Conservation (phyloP, 1,140 invertebrate species). For the Monomorium pharaonis region DNA sequence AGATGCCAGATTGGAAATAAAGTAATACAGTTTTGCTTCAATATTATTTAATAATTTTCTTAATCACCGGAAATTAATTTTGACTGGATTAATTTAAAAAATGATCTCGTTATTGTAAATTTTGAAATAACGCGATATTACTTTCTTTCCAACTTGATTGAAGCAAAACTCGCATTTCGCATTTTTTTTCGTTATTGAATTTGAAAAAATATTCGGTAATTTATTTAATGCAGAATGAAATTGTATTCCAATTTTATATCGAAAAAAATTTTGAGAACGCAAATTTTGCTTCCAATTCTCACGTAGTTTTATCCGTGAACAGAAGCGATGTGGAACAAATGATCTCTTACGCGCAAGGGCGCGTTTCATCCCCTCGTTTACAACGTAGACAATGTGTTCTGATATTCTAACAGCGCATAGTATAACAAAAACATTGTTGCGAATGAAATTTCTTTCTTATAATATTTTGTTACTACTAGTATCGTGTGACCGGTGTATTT, state of each 20-base stretch:
- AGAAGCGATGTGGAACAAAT: constrained; percentile 18
- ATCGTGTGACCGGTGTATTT: constrained; percentile 68
- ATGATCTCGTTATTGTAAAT: not conserved
- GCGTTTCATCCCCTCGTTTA: constrained; percentile 18
- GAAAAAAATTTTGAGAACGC: not conserved
- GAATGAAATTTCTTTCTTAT: constrained; percentile 52
- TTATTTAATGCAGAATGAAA: constrained; percentile 14
- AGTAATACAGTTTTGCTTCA: constrained; percentile 6
- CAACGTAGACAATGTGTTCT: constrained; percentile 45
- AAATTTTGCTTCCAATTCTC: not conserved
- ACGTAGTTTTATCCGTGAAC: not conserved
- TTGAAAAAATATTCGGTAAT: not conserved
- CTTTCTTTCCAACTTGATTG: not conserved
- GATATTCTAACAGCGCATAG: constrained; percentile 35
- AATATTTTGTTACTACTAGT: constrained; percentile 71
- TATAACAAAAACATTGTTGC: constrained; percentile 37
- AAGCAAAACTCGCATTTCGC: not conserved
- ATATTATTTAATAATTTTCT: too few relatives aligned
- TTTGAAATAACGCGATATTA: not conserved
- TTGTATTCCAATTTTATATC: not conserved
- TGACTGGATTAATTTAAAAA: not conserved
- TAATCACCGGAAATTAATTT: not conserved
- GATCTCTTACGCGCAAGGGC: constrained; percentile 29
- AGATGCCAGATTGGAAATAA: not conserved
- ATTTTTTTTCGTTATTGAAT: constrained; percentile 11